Percentiles rank a stretch among this genome's conserved stretches.
phyloP scores from a whole-genome alignment of 2,888 invertebrate species.

The Junonia oenone region DNA sequence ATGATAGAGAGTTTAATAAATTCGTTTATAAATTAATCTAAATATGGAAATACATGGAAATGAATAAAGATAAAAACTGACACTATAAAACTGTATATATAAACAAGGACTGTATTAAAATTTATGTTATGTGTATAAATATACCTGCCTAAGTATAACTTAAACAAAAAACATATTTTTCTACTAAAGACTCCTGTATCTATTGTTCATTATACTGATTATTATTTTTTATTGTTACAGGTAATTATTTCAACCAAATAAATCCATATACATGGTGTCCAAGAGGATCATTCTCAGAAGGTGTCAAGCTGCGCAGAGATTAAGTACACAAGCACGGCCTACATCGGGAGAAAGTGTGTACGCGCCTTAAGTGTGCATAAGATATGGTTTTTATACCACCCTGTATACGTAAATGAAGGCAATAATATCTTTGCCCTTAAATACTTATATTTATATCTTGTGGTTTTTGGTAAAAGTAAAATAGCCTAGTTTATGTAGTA shows the following conservation, averaged over 20 bases:
- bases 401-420: background rate
- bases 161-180: too few species aligned
- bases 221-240: background rate
- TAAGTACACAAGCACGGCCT: slow-evolving; percentile 20
- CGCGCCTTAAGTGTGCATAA: slow-evolving; percentile 3
- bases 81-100: too few species aligned
- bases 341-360: slow-evolving; percentile 21
- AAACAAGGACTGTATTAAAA: too few species aligned
- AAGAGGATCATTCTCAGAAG: slow-evolving; percentile 9
- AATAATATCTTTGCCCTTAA: background rate
- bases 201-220: too few species aligned
- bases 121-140: too few species aligned
- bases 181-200: too few species aligned
- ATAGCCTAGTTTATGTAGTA: too few species aligned
- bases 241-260: background rate
- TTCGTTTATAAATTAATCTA: too few species aligned
- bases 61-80: too few species aligned
- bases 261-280: background rate
- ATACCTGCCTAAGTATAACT: too few species aligned
- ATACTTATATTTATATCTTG: background rate
- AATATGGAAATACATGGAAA: too few species aligned
- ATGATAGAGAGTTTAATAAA: too few species aligned
- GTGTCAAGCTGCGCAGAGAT: slow-evolving; percentile 4
- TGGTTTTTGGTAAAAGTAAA: background rate
- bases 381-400: slow-evolving; percentile 9